A percentile compares a stretch with the other conserved stretches of the same genome.
Conservation (phyloP, 2,113 vertebrate genomes). For the Alethe diademata region DNA sequence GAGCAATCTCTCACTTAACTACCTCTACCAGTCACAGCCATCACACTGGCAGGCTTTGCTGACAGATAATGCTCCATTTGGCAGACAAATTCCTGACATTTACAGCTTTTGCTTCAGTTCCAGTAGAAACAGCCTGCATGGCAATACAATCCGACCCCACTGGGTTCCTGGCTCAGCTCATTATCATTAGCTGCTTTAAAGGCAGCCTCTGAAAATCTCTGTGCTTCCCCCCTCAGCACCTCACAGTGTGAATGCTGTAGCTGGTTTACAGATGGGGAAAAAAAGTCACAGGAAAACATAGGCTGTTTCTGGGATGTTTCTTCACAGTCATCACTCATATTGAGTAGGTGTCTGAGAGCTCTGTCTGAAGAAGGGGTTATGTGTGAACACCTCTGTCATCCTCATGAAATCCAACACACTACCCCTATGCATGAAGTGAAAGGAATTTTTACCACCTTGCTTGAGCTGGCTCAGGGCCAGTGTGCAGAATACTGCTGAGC, state of each 20-base stretch:
- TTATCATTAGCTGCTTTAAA: background rate
- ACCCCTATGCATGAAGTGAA: background rate
- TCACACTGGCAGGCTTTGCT: background rate
- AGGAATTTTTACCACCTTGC: background rate
- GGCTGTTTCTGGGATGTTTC: background rate
- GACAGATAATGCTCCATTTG: background rate
- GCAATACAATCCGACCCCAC: background rate
- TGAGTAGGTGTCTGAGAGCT: background rate
- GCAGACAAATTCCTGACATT: conserved; percentile 13
- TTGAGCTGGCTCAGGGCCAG: background rate
- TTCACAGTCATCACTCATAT: background rate
- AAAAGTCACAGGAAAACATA: background rate
- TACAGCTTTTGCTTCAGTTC: background rate
- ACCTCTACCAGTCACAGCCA: background rate
- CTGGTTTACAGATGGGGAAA: background rate
- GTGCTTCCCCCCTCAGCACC: background rate
- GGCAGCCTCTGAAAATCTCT: background rate
- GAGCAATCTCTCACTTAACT: background rate
- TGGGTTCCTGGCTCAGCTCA: background rate
- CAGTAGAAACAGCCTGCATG: background rate
- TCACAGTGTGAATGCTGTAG: background rate
- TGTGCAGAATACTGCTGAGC: background rate
- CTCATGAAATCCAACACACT: background rate
- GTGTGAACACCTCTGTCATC: background rate
- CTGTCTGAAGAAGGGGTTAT: background rate